Base-by-base conservation (phyloP, 2,888 invertebrate species). In the Drosophila recens region DNA sequence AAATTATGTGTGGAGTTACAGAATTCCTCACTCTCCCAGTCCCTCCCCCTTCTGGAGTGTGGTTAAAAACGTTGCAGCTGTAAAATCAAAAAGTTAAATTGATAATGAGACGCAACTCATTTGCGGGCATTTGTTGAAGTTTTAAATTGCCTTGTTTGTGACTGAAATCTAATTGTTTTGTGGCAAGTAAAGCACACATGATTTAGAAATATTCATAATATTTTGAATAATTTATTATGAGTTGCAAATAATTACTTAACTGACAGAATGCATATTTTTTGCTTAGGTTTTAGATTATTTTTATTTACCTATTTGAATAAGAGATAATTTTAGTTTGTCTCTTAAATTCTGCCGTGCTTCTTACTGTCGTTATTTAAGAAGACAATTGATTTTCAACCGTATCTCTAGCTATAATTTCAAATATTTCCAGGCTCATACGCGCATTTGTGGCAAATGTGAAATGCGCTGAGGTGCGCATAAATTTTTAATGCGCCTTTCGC, bases 61-160 rank as follows among this genome's bases (percentile, higher is more conserved):
- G 84, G 68, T 83, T 62, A 72, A 78, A 72, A 72, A 81, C 51
- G 57, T 15, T 51, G 72, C 83, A 73, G 75, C 70, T 80, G 74
- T 73, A 81, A 79, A 90, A 82, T 90, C 89, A 84, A 80, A 84
- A 74, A 78, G 73, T 87, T 89, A 89, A 90, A 90, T 90, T 84
- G 87, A 82, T 90, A 88, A 87, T 81, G 89, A 90, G 90, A 62
- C 65, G 69, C 82, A 73, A 57, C 56, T 63, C 63, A 34, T 62
- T 73, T 73, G 74, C 48, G 63, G 43, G 13, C 11, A 27, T 33
- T 15, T 27, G 49, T 30, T 54, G 38, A 54, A 71, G 58, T 70
- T 86, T 59, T 57, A 80, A 71, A 76, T 72, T 66, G 57, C 52
- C 40, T 63, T 59, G 49, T 54, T 62, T 65, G 51, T 40, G 51